phyloP scores from a whole-genome alignment of 2,797 vertebrate species.

The Pagetopsis macropterus region DNA sequence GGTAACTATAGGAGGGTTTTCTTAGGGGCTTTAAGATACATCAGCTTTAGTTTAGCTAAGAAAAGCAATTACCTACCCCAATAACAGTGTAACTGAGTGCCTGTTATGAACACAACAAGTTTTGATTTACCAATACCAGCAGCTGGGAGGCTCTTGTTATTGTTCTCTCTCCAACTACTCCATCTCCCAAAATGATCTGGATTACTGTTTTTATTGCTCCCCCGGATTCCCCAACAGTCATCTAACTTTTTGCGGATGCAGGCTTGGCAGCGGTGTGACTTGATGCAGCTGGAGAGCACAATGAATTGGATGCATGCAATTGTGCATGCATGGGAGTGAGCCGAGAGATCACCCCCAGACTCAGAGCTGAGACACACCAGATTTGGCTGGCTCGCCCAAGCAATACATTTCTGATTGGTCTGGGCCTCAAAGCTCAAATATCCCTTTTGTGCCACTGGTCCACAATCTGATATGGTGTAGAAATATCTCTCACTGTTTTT shows the following conservation, averaged over 20 bases:
- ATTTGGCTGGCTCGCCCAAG: constrained; percentile 67
- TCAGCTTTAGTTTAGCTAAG: constrained; percentile 20
- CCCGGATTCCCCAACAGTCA: constrained; percentile 52
- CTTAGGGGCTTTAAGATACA: constrained; percentile 13
- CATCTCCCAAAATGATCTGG: constrained; percentile 51
- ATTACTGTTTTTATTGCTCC: constrained; percentile 58
- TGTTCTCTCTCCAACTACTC: constrained; percentile 45
- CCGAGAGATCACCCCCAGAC: constrained; percentile 50
- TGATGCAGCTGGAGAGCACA: constrained; percentile 70
- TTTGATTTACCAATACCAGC: constrained; percentile 47
- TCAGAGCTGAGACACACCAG: constrained; percentile 65
- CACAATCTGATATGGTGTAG: constrained; percentile 39
- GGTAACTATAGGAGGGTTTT: constrained; percentile 4
- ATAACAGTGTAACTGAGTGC: constrained; percentile 23
- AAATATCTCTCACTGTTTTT: constrained; percentile 27
- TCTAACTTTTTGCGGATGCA: constrained; percentile 52
- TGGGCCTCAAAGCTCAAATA: constrained; percentile 59
- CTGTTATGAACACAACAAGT: constrained; percentile 44
- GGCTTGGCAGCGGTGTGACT: constrained; percentile 58
- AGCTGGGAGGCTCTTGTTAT: constrained; percentile 30
- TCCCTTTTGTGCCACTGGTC: constrained; percentile 61
- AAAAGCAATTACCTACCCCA: constrained; percentile 20
- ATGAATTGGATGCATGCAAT: constrained; percentile 72
- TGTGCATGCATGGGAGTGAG: constrained; percentile 71
- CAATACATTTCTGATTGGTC: constrained; percentile 71